Percentiles rank a stretch among this genome's conserved stretches.
phyloP scores from a whole-genome alignment of 2,113 vertebrate genomes.

The Genyomyrus donnyi region DNA sequence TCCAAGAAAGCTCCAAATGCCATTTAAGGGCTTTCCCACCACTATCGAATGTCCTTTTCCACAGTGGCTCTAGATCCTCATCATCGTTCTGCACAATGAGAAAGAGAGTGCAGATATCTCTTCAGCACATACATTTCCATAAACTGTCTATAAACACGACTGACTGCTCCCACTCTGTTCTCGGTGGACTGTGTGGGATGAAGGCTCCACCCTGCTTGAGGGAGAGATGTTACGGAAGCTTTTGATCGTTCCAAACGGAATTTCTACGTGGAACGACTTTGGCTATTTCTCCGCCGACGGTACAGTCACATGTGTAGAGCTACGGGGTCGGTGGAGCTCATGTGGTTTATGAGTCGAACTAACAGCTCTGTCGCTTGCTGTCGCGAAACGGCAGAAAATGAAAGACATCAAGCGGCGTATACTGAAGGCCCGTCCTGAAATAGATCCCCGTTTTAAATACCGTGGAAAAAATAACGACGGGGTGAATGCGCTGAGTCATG shows the following conservation, averaged over 20 bases:
- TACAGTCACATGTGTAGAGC: background rate
- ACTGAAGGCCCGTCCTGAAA: background rate
- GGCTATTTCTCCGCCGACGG: background rate
- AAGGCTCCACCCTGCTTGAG: background rate
- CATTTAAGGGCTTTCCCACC: background rate
- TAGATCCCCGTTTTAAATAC: background rate
- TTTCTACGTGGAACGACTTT: background rate
- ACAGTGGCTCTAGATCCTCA: too few relatives aligned
- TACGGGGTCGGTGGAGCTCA: background rate
- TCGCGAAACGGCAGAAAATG: background rate
- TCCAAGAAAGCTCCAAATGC: background rate
- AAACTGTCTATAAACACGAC: background rate
- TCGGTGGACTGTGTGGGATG: background rate
- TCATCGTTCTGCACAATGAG: too few relatives aligned
- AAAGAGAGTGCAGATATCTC: background rate
- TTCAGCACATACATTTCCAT: background rate
- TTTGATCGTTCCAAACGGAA: background rate
- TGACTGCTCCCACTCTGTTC: background rate
- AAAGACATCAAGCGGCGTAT: background rate
- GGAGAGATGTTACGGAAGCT: background rate
- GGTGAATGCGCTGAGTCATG: slow-evolving; percentile 8
- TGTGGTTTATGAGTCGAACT: background rate
- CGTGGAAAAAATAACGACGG: background rate
- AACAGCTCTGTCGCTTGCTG: background rate
- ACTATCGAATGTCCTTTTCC: background rate